Base-by-base conservation (phyloP, 2,797 vertebrate species). In the Pagetopsis macropterus region DNA sequence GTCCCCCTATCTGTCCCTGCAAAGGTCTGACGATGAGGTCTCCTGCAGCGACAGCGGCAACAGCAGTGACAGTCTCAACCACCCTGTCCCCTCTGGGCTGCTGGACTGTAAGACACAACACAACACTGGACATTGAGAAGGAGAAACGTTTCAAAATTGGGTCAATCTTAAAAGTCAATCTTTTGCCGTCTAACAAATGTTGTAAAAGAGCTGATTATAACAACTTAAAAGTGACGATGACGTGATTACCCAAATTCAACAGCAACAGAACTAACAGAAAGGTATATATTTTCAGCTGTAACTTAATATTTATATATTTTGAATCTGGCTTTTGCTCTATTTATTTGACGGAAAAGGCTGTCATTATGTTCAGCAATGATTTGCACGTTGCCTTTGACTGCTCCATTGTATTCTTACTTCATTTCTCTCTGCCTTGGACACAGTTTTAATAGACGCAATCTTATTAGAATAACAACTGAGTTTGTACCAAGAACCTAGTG, bases 1-100 rank as follows among this genome's bases (percentile, higher is more conserved):
- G 44, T 89, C 96, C 37, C 95, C 96, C 16, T 97, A 95, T 88
- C 94, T 96, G 71, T 96, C 95, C 7, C 91, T 95, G 71, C 89
- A 94, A 83, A 96, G 96, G 64, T 96, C 96, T 0, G 96, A 97
- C 5, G 96, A 98, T 10, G 90, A 91, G 49, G 85, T 91, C 23
- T 93, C 89, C 77, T 96, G 96, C 93, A 96, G 97, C 55, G 97
- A 98, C 87, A 98, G 97, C 19, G 97, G 95, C 75, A 97, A 98
- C 92, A 98, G 97, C 70, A 96, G 96, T 8, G 97, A 97, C 62
- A 98, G 97, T 9, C 93, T 97, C 76, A 97, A 97, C 86, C 88
- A 87, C 3, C 95, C 96, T 0, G 95, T 96, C 65, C 95, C 95
- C 56, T 94, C 96, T 1, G 95, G 88, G 75, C 94, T 95, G 83